Percentiles rank a stretch among this genome's conserved stretches.
Evolutionary conservation across 2,888 invertebrate species (phyloP).

Genomic region (Ochropleura plecta): DNA sequence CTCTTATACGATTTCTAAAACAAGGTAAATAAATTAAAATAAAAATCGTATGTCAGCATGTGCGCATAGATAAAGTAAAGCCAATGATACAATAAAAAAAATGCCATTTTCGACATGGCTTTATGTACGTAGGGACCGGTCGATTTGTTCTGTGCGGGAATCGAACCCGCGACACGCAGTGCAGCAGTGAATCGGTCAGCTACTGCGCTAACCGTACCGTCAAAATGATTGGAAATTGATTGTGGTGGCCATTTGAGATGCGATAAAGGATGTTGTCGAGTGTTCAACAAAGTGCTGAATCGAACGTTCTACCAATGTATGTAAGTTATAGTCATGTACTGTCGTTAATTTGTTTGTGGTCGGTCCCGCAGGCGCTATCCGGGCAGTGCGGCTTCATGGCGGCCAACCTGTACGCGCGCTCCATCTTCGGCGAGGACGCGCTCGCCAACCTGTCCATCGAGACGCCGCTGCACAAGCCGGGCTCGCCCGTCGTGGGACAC

Average conservation of each 20-base stretch:
- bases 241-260: background rate
- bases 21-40: too few species aligned
- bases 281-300: background rate
- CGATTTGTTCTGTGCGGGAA: too few species aligned
- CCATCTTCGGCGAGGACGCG: constrained; percentile 99
- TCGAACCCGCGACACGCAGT: too few species aligned
- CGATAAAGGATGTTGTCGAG: background rate
- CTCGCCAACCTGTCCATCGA: constrained; percentile 99
- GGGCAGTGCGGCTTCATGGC: constrained; percentile 99
- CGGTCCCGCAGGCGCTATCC: constrained; percentile 93
- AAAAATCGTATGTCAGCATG: too few species aligned
- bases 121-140: too few species aligned
- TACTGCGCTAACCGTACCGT: too few species aligned
- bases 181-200: too few species aligned
- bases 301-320: background rate
- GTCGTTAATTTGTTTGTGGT: background rate
- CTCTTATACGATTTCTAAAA: too few species aligned
- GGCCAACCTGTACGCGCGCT: constrained; percentile 99
- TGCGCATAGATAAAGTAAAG: too few species aligned
- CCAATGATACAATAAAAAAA: too few species aligned
- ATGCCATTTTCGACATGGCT: too few species aligned
- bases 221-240: background rate
- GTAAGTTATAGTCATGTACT: background rate
- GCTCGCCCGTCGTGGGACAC: constrained; percentile 98
- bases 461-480: constrained; percentile 96